Percentiles rank a stretch among this genome's conserved stretches.
Conservation (phyloP, 2,888 invertebrate genomes). For the Melikaiella ostensackeni region DNA sequence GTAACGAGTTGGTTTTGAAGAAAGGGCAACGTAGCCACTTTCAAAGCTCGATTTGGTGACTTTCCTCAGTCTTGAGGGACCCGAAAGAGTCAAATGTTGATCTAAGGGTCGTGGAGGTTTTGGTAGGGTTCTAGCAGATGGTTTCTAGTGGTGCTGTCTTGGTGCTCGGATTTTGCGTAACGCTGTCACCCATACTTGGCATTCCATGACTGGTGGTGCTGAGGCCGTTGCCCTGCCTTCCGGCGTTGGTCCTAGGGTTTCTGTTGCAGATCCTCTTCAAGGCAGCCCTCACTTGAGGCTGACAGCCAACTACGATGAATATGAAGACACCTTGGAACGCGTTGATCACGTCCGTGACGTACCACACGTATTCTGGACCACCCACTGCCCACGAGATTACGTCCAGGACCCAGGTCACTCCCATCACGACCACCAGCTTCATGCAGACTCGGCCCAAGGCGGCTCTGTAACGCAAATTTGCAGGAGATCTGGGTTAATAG, state of each 20-base stretch:
- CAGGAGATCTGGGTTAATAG: background rate
- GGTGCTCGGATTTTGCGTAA: conserved; percentile 84
- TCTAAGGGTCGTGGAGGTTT: background rate
- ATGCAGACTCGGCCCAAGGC: conserved; percentile 90
- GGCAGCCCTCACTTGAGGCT: conserved; percentile 88
- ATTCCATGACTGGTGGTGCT: conserved; percentile 89
- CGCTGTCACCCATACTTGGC: conserved; percentile 89
- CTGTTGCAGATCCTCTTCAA: conserved; percentile 83
- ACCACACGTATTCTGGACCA: conserved; percentile 89
- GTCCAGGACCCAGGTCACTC: conserved; percentile 88
- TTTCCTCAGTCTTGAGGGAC: background rate
- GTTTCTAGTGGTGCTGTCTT: conserved; percentile 80
- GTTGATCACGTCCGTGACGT: conserved; percentile 90
- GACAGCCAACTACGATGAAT: conserved; percentile 92
- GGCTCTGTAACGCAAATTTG: conserved; percentile 80
- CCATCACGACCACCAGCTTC: conserved; percentile 91
- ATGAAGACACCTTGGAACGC: conserved; percentile 93
- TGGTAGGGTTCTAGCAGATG: conserved; percentile 76
- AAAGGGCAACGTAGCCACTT: background rate
- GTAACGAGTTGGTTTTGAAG: background rate
- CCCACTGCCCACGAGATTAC: conserved; percentile 91
- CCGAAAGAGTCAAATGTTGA: background rate
- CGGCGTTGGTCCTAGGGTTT: conserved; percentile 79
- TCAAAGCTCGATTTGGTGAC: background rate
- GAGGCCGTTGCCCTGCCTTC: conserved; percentile 82